phyloP scores from a whole-genome alignment of 2,113 vertebrate genomes.

The Uropsilus gracilis region DNA sequence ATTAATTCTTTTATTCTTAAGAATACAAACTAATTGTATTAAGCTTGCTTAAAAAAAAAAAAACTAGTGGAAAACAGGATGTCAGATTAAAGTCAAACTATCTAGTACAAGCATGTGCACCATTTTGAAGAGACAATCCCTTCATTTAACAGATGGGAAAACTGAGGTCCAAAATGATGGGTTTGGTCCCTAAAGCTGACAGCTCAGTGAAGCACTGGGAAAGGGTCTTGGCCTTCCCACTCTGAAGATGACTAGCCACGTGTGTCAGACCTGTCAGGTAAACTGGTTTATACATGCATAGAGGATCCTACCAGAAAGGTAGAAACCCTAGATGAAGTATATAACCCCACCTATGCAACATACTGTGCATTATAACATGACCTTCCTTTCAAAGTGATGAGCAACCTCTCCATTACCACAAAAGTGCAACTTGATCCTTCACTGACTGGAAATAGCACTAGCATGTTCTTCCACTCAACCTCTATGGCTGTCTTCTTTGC shows the following conservation, averaged over 20 bases:
- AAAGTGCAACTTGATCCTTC: background rate
- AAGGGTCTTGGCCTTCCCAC: background rate
- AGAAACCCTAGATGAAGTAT: background rate
- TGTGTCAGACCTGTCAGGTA: background rate
- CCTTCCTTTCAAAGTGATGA: background rate
- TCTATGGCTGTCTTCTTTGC: background rate
- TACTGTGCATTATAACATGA: too few relatives aligned
- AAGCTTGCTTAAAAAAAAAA: background rate
- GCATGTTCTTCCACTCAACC: background rate
- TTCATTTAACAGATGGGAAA: background rate
- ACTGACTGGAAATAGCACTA: background rate
- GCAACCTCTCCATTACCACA: background rate
- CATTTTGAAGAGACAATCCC: background rate
- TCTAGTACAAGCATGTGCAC: background rate
- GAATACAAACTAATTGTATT: background rate
- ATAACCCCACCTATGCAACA: background rate
- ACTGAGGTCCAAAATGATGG: background rate
- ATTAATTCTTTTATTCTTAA: background rate
- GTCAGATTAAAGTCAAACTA: background rate
- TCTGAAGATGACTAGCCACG: background rate
- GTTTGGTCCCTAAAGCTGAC: background rate
- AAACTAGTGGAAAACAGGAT: background rate
- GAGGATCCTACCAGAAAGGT: background rate
- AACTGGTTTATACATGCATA: background rate
- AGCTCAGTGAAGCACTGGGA: background rate